A percentile compares a stretch with the other conserved stretches of the same genome.
These are phyloP conservation scores for Drosophila murphyi DNA, from an alignment of 1,140 invertebrate species.

Conservation along the genomic window DNA sequence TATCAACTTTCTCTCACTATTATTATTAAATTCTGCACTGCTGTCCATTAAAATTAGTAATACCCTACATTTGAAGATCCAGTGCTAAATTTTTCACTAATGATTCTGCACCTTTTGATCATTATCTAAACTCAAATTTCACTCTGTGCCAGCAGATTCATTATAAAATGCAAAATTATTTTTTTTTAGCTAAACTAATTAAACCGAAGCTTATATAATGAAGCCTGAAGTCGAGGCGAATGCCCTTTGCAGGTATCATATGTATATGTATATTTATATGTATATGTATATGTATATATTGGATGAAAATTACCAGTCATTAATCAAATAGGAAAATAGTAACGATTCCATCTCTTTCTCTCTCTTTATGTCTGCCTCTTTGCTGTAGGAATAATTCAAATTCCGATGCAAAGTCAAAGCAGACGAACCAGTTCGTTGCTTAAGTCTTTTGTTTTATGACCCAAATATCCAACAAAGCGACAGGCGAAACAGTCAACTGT, in stretches of 20 bases:
- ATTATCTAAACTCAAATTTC: constrained; percentile 68
- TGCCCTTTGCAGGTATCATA: constrained; percentile 30
- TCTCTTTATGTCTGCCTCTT: background rate
- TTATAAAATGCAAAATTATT: constrained; percentile 57
- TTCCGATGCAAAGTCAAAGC: constrained; percentile 55
- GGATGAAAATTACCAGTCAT: constrained; percentile 51
- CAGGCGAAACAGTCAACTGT: constrained; percentile 55
- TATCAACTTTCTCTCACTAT: background rate
- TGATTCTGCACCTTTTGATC: constrained; percentile 65
- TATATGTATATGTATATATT: constrained; percentile 14
- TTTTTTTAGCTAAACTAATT: constrained; percentile 68
- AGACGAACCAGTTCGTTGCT: constrained; percentile 70
- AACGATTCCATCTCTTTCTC: constrained; percentile 21
- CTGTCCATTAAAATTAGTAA: constrained; percentile 32
- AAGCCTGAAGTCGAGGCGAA: constrained; percentile 54
- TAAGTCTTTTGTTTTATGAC: constrained; percentile 73
- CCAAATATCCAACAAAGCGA: constrained; percentile 38
- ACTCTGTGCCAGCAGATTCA: constrained; percentile 46
- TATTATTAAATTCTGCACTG: background rate
- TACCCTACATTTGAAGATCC: constrained; percentile 40
- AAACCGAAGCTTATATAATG: constrained; percentile 73
- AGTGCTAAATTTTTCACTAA: constrained; percentile 53
- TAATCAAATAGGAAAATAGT: constrained; percentile 72
- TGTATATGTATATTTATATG: constrained; percentile 1
- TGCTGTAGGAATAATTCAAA: constrained; percentile 59